Conservation (phyloP, 2,113 vertebrate genomes). For the Thamnaconus septentrionalis region DNA sequence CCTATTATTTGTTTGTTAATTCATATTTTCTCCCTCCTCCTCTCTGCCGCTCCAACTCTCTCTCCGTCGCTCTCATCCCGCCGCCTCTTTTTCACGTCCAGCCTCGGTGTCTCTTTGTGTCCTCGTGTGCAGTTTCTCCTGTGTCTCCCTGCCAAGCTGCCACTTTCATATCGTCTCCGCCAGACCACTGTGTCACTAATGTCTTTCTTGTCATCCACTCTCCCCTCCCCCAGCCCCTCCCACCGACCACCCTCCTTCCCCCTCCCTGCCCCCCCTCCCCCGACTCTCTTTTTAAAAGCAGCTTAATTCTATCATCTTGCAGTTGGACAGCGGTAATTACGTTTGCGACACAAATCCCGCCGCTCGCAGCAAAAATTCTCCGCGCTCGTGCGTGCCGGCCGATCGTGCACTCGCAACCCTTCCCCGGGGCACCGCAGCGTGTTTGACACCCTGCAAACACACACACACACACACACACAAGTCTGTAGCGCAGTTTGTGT, state of each 20-base stretch:
- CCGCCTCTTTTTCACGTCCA: conserved; percentile 12
- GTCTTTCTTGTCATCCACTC: conserved; percentile 30
- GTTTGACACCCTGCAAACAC: conserved; percentile 13
- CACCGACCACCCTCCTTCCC: background rate
- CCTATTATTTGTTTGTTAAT: conserved; percentile 28
- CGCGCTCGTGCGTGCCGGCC: conserved; percentile 24
- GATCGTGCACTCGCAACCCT: conserved; percentile 31
- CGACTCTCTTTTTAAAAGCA: conserved; percentile 62
- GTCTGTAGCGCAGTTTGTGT: conserved; percentile 2
- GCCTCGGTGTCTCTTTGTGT: conserved; percentile 21
- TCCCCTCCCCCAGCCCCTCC: conserved; percentile 4
- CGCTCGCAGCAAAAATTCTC: conserved; percentile 63
- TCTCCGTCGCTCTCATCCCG: conserved; percentile 26
- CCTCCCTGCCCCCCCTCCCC: conserved; percentile 6
- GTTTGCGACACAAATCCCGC: conserved; percentile 78
- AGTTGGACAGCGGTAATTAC: conserved; percentile 78
- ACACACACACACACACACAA: no score
- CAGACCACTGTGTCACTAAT: conserved; percentile 46
- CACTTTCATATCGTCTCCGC: conserved; percentile 19
- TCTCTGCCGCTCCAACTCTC: conserved; percentile 11
- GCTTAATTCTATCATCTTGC: conserved; percentile 76
- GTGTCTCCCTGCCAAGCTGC: conserved; percentile 9
- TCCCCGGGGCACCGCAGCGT: conserved; percentile 27
- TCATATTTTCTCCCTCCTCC: conserved; percentile 1
- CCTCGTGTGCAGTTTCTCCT: background rate